Evolutionary conservation across 2,888 invertebrate species (phyloP), one percentile per base, ranked within the genome.

Genomic region (Dione vanillae): DNA sequence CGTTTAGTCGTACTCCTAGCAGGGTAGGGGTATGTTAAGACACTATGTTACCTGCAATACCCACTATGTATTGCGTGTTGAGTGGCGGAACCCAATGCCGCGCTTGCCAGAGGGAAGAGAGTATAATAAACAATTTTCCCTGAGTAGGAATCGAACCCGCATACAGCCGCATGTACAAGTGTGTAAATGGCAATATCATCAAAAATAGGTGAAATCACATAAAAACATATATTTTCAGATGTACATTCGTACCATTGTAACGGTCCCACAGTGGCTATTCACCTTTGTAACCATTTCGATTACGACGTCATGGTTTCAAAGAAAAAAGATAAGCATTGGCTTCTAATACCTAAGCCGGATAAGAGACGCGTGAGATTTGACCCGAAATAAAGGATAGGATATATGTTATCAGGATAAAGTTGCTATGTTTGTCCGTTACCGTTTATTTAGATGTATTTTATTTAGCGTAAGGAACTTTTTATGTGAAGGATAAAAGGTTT

Each of bases 241-340:
- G 8, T 47, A 49, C 62, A n/a, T 75, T 73, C 68, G 67, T 76
- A 77, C 37, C 71, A 77, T 69, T 40, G 8, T 52, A 52, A 12
- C 43, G 74, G 79, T 86, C 88, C 87, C 88, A 69, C 70, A 85
- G 74, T 81, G 80, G 78, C 83, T 83, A 85, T 90, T 87, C 82
- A 75, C 80, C 78, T 80, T 76, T 81, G 80, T 84, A 84, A 83
- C 83, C 82, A 79, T 87, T 89, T 88, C 88, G 88, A 88, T 88
- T 88, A 88, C 87, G 85, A 84, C 84, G 85, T 88, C 88, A 85
- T 78, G 80, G 83, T 78, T 78, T 81, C 78, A 77, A 79, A 81
- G 82, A 83, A 87, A 87, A 88, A 87, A 86, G 83, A 89, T 86
- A 87, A 86, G 88, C 89, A 88, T 88, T 83, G 82, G 80, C 81